These are phyloP conservation scores for Equus quagga DNA, from an alignment of 2,113 vertebrate genomes.

Conservation along the genomic window DNA sequence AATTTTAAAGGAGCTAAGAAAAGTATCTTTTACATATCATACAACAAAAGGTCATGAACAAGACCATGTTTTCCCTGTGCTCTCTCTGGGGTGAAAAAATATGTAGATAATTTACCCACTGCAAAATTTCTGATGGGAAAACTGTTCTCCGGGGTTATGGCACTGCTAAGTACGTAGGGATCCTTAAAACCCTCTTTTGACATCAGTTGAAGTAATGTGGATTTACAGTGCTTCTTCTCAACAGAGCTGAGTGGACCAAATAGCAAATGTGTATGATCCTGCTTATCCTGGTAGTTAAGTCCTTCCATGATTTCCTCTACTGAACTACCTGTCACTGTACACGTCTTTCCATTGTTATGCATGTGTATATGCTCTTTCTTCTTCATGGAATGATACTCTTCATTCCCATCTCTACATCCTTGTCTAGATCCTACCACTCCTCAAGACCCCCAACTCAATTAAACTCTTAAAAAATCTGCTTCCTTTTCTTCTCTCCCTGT, in stretches of 20 bases:
- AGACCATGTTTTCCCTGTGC: neutral
- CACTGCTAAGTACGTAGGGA: neutral
- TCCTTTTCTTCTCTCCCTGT: neutral
- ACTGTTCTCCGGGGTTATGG: neutral
- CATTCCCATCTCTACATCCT: neutral
- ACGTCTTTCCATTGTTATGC: neutral
- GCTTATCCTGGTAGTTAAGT: neutral
- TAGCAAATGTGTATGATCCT: neutral
- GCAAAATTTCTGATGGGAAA: slow-evolving; percentile 11
- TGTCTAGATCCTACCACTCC: neutral
- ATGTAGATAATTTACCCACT: neutral
- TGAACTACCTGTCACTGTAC: neutral
- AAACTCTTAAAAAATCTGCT: neutral
- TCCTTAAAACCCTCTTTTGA: neutral
- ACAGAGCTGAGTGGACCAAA: neutral
- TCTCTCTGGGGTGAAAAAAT: neutral
- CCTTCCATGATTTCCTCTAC: neutral
- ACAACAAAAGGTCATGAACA: neutral
- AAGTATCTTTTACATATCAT: neutral
- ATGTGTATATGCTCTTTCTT: neutral
- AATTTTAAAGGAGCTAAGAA: neutral
- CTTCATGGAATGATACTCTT: neutral
- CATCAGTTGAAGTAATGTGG: neutral
- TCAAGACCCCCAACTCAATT: neutral
- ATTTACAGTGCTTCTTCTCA: slow-evolving; percentile 10